Evolutionary conservation across 2,797 vertebrate genomes (phyloP).

Genomic region (Silurus aristotelis): DNA sequence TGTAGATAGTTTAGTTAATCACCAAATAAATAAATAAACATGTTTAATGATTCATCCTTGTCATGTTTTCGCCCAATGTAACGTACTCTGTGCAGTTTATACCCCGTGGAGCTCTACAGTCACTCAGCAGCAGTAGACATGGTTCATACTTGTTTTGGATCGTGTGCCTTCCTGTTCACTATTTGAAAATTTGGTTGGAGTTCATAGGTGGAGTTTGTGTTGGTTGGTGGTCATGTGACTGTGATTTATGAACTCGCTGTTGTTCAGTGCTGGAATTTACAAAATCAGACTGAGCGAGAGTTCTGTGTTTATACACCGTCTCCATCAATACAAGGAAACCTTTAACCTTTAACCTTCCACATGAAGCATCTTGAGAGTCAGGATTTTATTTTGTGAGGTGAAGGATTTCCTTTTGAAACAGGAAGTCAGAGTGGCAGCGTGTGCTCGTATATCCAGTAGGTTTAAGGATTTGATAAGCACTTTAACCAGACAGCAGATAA

Average conservation of each 20-base stretch:
- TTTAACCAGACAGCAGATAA: no score
- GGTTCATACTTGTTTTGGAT: background rate
- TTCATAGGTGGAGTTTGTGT: background rate
- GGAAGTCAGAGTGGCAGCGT: no score
- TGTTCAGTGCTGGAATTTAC: background rate
- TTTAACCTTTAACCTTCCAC: no score
- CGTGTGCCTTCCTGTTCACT: background rate
- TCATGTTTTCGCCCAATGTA: background rate
- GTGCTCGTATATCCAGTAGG: no score
- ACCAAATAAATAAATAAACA: background rate
- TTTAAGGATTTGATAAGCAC: no score
- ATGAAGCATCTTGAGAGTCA: no score
- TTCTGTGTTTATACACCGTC: background rate
- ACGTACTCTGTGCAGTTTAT: no score
- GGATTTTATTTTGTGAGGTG: no score
- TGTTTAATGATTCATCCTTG: background rate
- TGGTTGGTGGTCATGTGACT: background rate
- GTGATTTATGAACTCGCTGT: background rate
- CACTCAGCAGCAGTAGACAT: background rate
- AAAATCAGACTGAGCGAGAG: background rate
- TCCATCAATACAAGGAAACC: background rate
- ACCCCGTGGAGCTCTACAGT: background rate
- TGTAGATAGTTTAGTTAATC: background rate
- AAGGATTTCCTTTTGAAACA: no score
- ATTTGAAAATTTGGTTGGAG: background rate